These are phyloP conservation scores for Saguinus midas DNA, from an alignment of 2,113 vertebrate genomes.

Conservation along the genomic window DNA sequence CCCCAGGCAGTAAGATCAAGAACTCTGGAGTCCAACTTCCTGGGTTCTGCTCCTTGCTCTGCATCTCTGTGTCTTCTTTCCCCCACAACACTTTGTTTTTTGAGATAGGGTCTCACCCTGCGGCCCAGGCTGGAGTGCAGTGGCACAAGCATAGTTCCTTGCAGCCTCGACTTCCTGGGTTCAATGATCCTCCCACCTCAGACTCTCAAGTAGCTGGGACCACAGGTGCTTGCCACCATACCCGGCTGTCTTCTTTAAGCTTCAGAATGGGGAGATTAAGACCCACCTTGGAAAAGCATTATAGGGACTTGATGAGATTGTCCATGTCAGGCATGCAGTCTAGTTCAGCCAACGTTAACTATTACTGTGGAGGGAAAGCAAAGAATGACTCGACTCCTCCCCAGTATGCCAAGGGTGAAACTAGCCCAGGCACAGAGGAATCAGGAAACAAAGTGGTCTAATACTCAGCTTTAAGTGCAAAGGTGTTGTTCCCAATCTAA, in stretches of 20 bases:
- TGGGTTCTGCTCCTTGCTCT: not conserved
- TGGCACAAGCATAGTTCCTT: no score
- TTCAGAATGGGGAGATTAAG: not conserved
- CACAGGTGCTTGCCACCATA: no score
- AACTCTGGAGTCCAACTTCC: not conserved
- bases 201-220: no score
- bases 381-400: not conserved
- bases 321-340: fast-evolving
- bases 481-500: not conserved
- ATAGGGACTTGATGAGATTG: not conserved
- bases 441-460: not conserved
- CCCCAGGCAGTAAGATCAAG: not conserved
- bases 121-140: no score
- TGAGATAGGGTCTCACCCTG: no score
- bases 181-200: no score
- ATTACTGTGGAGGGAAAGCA: not conserved
- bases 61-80: no score
- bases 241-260: not conserved
- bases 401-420: not conserved
- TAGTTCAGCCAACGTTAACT: not conserved
- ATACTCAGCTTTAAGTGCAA: not conserved
- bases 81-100: no score
- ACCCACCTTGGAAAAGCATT: not conserved
- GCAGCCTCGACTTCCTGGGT: no score
- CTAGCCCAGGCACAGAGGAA: not conserved